Percentiles rank a stretch among this genome's conserved stretches.
Conservation (phyloP, 2,888 invertebrate species). For the Calameuta pallipes region DNA sequence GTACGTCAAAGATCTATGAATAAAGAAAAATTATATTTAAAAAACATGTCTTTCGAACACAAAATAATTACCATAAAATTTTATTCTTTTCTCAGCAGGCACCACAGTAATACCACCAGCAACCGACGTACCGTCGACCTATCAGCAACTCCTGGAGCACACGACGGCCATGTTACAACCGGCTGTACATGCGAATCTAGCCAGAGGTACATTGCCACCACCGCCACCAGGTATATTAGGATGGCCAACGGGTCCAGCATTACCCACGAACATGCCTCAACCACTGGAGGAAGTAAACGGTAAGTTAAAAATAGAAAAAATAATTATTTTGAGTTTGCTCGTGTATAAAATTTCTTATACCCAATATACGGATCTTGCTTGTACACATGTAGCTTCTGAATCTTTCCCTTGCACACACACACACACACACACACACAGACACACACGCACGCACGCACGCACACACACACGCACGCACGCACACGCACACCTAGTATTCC, state of each 20-base stretch:
- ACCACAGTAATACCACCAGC: constrained; percentile 55
- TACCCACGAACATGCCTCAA: constrained; percentile 53
- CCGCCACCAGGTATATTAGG: constrained; percentile 46
- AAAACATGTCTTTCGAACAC: not conserved
- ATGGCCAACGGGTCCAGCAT: constrained; percentile 45
- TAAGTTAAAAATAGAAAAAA: constrained; percentile 33
- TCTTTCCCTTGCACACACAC: not conserved
- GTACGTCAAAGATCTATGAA: constrained; percentile 28
- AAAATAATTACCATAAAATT: not conserved
- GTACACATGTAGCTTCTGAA: not conserved
- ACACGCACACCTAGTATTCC: not conserved
- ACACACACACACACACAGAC: too few species aligned
- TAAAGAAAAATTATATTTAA: not conserved
- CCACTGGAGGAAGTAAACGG: constrained; percentile 61
- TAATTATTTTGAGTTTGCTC: not conserved
- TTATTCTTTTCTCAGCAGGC: constrained; percentile 34
- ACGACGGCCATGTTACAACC: constrained; percentile 61
- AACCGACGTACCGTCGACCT: constrained; percentile 57
- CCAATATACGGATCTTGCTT: constrained; percentile 17
- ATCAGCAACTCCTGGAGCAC: constrained; percentile 62
- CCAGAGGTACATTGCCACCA: constrained; percentile 52
- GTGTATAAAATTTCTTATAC: not conserved
- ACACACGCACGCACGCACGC: too few species aligned
- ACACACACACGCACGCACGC: not conserved
- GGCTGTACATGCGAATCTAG: constrained; percentile 53